Evolutionary conservation across 1,140 invertebrate genomes (phyloP), one percentile per base, ranked within the genome.

Genomic region (Drosophila lowei): DNA sequence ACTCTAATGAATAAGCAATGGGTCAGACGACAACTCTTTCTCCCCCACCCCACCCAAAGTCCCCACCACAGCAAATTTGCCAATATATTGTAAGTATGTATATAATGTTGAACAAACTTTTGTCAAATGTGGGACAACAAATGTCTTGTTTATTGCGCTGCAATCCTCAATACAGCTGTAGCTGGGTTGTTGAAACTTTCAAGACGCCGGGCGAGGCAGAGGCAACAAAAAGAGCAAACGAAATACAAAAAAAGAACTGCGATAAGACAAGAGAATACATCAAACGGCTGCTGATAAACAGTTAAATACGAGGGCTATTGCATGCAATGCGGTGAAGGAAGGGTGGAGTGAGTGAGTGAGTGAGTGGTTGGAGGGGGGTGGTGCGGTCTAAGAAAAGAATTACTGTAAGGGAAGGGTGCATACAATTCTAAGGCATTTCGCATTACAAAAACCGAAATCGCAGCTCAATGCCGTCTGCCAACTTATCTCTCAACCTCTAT

Each of bases 401-500:
- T 38, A 13, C 11, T 38, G 11, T 38, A 5, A 38, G 4, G 34
- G 34, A 38, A 38, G 34, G 11, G 8, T 11, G 8, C 11, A 38
- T 11, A 13, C 3, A 38, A 13, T 38, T 38, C 11, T 55, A 64
- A 53, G 46, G 41, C 68, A 54, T 50, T 48, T 73, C 18, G 57
- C 55, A 72, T 68, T 84, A 79, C 64, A 70, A 66, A 57, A 59
- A 72, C 54, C 55, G 44, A 70, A 72, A 57, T 64, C 54, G 56
- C 6, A 56, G 47, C 66, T 56, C 79, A 85, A 81, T 86, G 81
- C 44, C 77, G 60, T 54, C 48, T 77, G 79, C 58, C 62, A 85
- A 70, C 81, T 77, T 73, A 85, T 81, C 79, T 64, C 13, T 65
- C 62, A 57, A 55, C 54, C 72, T 72, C 73, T 66, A 70, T 3